A percentile compares a stretch with the other conserved stretches of the same genome.
Conservation (phyloP, 2,888 invertebrate genomes). For the Labia minor region DNA sequence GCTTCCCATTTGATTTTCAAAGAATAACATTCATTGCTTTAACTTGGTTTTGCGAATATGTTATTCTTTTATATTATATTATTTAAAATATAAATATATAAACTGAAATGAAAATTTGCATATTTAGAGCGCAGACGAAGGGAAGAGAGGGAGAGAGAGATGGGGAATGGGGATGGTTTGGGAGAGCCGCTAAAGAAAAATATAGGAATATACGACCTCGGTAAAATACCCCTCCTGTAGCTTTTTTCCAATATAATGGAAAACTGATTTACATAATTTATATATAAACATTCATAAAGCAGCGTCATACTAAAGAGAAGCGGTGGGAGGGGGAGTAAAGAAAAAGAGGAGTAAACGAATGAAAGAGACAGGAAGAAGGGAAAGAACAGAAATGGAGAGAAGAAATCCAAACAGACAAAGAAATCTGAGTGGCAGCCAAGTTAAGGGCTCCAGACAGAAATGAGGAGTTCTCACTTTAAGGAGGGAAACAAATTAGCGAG, state of each 20-base stretch:
- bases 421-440: constrained; percentile 4
- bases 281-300: constrained; percentile 28
- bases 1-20: constrained; percentile 19
- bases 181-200: constrained; percentile 23
- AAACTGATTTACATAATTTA: constrained; percentile 26
- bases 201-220: constrained; percentile 23
- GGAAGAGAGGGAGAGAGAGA: constrained; percentile 20
- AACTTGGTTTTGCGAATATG: constrained; percentile 24
- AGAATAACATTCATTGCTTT: constrained; percentile 24
- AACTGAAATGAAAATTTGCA: constrained; percentile 27
- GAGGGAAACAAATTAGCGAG: constrained; percentile 1
- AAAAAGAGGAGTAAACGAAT: constrained; percentile 20
- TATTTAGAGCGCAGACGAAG: constrained; percentile 24
- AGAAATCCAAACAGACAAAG: constrained; percentile 5
- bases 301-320: constrained; percentile 16
- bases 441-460: background rate
- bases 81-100: constrained; percentile 24
- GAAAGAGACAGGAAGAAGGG: constrained; percentile 20
- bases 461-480: background rate
- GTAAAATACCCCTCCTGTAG: constrained; percentile 18
- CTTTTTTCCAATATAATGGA: constrained; percentile 26
- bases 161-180: too few relatives aligned
- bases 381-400: constrained; percentile 14
- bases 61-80: constrained; percentile 25
- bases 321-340: constrained; percentile 18